Evolutionary conservation across 2,113 vertebrate species (phyloP), one percentile per base, ranked within the genome.

Genomic region (Xiphorhynchus elegans): DNA sequence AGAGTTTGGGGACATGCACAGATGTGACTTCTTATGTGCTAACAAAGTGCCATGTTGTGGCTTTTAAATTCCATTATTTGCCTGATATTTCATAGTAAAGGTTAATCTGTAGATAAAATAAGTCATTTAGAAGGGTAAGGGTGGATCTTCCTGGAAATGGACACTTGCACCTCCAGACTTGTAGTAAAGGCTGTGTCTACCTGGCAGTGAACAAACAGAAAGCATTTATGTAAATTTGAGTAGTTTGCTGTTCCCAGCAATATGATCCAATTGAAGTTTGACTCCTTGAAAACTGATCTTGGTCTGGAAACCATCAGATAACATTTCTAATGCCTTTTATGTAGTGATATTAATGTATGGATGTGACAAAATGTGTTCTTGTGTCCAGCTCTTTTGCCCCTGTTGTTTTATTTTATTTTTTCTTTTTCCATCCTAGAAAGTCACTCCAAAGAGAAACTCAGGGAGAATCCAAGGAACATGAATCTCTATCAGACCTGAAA

Each of bases 401-500:
- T 81, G 42, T 84, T 15, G 31, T 63, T 35, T 37, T 23, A 5
- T 4, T 28, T 26, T 46, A 5, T 55, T 23, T 28, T 58, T 52
- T 28, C 33, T 69, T 77, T 93, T 90, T 13, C 5, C 17, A 35
- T 97, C 97, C 46, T 85, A 99, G 98, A 63, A 94, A 95, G 76
- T 92, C 64, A 20, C 25, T 95, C 26, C 69, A 83, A 80, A 72
- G 46, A 53, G 87, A 81, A 84, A 40, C 33, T 21, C 62, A 55
- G 25, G 59, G 69, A 84, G 62, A 58, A 47, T 60, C 66, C 44
- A 46, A 72, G 39, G 70, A 25, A 52, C 33, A 5, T 28, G 50
- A 91, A 53, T 76, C 95, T 69, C 42, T 1, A 13, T 94, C 96
- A 70, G 91, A 94, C 44, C 93, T 99, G 70, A 97, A 87, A 96